Percentiles rank a stretch among this genome's conserved stretches.
These are phyloP conservation scores for Poecilia latipinna DNA, from an alignment of 2,113 vertebrate genomes.

Conservation along the genomic window DNA sequence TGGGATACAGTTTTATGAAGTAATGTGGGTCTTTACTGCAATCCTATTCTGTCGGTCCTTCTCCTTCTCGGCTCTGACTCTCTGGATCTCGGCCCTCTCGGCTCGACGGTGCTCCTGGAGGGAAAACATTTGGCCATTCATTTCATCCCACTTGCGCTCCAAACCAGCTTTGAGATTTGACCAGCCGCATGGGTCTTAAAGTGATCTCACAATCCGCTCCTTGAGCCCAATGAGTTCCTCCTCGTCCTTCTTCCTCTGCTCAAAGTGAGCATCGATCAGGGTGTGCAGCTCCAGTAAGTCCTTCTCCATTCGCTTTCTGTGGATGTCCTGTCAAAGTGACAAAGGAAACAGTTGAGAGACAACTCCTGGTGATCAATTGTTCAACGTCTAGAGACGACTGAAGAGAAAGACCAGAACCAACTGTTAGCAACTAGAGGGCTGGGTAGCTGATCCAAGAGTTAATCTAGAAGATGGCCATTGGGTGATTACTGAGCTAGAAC, in stretches of 20 bases:
- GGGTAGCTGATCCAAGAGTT: background rate
- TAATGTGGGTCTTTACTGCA: conserved; percentile 74
- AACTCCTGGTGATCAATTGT: background rate
- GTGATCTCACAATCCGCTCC: conserved; percentile 89
- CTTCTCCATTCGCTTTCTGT: conserved; percentile 98
- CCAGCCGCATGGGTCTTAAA: background rate
- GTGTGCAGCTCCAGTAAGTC: conserved; percentile 94
- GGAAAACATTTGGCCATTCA: background rate
- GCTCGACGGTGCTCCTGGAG: conserved; percentile 89
- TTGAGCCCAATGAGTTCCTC: conserved; percentile 94
- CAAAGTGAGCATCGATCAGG: conserved; percentile 95
- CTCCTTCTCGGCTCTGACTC: conserved; percentile 93
- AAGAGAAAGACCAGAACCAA: background rate
- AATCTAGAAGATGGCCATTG: background rate
- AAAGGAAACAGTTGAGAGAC: background rate
- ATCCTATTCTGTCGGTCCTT: conserved; percentile 91
- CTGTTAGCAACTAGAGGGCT: background rate
- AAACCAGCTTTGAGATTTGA: background rate
- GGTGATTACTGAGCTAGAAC: background rate
- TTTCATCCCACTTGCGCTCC: background rate
- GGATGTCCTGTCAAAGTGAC: conserved; percentile 87
- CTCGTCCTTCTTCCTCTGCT: conserved; percentile 94
- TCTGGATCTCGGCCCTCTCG: conserved; percentile 93
- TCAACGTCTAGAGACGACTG: background rate
- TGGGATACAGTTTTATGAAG: background rate